Conservation (phyloP, 1,140 invertebrate species). For the Neodiprion lecontei region DNA sequence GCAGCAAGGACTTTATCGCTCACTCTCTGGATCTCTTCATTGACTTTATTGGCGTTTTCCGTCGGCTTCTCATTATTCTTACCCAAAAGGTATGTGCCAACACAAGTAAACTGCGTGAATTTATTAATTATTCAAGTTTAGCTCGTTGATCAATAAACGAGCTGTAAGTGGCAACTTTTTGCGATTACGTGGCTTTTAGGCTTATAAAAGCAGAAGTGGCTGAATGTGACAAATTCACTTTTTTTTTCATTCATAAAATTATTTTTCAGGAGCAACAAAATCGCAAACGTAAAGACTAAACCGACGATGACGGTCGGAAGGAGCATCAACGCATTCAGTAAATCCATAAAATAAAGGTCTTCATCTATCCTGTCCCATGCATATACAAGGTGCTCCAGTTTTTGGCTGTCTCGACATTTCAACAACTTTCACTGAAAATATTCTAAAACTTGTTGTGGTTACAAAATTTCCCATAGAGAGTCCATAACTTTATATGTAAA, state of each 20-base stretch:
- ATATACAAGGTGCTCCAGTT: too few species aligned
- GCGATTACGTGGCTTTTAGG: not conserved
- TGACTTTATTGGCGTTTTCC: constrained; percentile 92
- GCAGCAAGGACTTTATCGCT: constrained; percentile 91
- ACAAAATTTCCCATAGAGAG: too few species aligned
- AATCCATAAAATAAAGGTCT: constrained; percentile 61
- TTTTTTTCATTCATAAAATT: constrained; percentile 16
- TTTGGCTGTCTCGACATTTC: too few species aligned
- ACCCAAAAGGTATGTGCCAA: constrained; percentile 77
- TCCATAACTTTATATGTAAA: not conserved
- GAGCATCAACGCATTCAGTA: constrained; percentile 46
- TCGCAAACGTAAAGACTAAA: constrained; percentile 41
- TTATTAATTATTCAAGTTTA: not conserved
- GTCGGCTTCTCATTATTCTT: constrained; percentile 86
- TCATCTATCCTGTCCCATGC: constrained; percentile 53
- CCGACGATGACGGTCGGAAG: constrained; percentile 20
- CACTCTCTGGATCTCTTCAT: constrained; percentile 92
- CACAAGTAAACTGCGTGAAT: not conserved
- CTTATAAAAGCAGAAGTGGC: too few species aligned
- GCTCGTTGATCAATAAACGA: not conserved
- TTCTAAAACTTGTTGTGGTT: too few species aligned
- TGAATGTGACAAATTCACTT: not conserved
- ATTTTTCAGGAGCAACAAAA: constrained; percentile 50
- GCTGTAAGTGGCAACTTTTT: not conserved
- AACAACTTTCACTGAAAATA: too few species aligned